Conservation (phyloP, 2,113 vertebrate genomes). For the Desmodus rotundus region DNA sequence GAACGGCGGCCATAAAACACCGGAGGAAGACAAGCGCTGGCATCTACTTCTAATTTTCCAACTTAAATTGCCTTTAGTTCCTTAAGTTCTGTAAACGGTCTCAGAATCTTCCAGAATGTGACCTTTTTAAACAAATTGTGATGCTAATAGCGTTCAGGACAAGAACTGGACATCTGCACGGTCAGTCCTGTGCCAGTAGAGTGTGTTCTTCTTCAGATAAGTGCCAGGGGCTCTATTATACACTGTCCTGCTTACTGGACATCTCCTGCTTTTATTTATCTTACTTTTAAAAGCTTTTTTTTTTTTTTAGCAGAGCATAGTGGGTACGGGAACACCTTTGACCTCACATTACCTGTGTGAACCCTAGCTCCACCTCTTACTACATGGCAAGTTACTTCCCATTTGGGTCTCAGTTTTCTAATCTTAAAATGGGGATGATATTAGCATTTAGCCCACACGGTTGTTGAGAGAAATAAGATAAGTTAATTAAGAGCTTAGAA, state of each 20-base stretch:
- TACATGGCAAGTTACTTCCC: neutral
- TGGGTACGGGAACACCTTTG: neutral
- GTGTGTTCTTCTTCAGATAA: neutral
- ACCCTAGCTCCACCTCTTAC: neutral
- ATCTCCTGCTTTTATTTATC: neutral
- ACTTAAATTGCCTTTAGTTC: slow-evolving; percentile 44
- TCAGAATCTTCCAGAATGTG: neutral
- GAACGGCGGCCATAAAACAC: slow-evolving; percentile 16
- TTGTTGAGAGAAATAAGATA: neutral
- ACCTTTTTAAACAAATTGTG: neutral
- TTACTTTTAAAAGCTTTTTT: neutral
- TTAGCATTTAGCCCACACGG: neutral
- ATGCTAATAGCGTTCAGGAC: neutral
- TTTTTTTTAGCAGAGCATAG: neutral
- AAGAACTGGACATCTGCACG: neutral
- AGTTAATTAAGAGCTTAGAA: neutral
- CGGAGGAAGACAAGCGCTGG: slow-evolving; percentile 27
- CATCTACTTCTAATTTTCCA: slow-evolving; percentile 32
- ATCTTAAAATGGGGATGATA: neutral
- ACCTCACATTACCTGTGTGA: neutral
- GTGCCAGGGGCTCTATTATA: neutral
- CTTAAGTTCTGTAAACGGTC: slow-evolving; percentile 37
- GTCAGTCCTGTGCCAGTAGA: neutral
- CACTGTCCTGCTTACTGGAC: neutral
- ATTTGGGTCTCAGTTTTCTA: neutral